These are phyloP conservation scores for Protonibea diacanthus DNA, from an alignment of 2,797 vertebrate genomes.

Conservation along the genomic window DNA sequence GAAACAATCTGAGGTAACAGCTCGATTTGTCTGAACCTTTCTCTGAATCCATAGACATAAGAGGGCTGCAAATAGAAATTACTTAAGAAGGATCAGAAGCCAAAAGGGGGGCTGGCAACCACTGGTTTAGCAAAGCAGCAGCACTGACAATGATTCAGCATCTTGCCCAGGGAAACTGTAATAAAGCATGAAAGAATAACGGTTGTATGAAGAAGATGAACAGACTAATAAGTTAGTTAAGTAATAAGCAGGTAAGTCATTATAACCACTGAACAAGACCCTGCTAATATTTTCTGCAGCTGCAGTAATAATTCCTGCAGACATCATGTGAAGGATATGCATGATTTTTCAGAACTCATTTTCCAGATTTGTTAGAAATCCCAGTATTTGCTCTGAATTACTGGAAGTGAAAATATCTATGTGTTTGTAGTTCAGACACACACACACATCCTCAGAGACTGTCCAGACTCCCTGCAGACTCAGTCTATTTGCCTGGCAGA, in stretches of 20 bases:
- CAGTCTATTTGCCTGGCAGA: constrained; percentile 52
- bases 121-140: not conserved
- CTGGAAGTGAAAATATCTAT: constrained; percentile 35
- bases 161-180: not conserved
- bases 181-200: constrained; percentile 7
- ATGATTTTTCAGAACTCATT: not conserved
- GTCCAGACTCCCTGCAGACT: constrained; percentile 63
- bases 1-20: not conserved
- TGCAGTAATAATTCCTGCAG: constrained; percentile 16
- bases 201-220: constrained; percentile 1
- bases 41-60: not conserved
- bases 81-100: not conserved
- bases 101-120: not conserved
- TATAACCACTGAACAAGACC: not conserved
- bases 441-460: constrained; percentile 36
- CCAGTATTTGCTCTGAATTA: constrained; percentile 23
- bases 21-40: not conserved
- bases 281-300: not conserved
- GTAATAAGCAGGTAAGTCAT: constrained; percentile 12
- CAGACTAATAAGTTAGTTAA: not conserved
- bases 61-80: not conserved
- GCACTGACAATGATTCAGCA: constrained; percentile 4
- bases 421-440: constrained; percentile 47
- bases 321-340: constrained; percentile 13
- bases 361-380: constrained; percentile 14